Evolutionary conservation across 2,888 invertebrate genomes (phyloP).

Genomic region (Sesamia inferens): DNA sequence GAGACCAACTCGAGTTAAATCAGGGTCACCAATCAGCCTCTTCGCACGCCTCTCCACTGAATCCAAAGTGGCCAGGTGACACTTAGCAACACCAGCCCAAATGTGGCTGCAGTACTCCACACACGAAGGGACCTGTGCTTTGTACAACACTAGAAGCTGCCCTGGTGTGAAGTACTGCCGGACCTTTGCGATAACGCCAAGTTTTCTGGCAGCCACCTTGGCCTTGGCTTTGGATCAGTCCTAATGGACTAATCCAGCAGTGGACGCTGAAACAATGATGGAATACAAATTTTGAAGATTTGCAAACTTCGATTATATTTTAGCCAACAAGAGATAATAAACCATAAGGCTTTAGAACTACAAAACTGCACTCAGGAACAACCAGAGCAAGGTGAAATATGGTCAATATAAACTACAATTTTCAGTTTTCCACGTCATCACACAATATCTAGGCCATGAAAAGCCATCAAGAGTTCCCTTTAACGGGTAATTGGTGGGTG

Average conservation of each 20-base stretch:
- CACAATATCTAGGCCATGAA: conserved; percentile 40
- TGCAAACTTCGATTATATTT: not conserved
- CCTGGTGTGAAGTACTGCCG: no score
- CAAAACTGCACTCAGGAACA: conserved; percentile 21
- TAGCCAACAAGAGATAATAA: not conserved
- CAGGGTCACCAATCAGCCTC: no score
- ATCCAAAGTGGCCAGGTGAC: no score
- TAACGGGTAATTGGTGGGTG: conserved; percentile 43
- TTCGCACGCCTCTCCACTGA: no score
- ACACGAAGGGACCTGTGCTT: no score
- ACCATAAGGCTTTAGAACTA: not conserved
- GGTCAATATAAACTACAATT: conserved; percentile 21
- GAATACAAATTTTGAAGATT: not conserved
- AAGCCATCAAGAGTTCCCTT: conserved; percentile 39
- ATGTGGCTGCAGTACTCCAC: no score
- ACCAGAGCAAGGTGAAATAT: conserved; percentile 27
- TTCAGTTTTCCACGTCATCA: conserved; percentile 38
- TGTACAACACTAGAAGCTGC: no score
- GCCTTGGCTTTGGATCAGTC: not conserved
- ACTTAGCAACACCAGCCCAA: no score
- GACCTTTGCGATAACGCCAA: no score
- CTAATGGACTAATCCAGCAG: no score
- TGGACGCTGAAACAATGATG: not conserved
- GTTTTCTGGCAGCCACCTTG: no score
- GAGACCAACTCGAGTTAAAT: no score